Conservation (phyloP, 2,888 invertebrate genomes). For the Drosophila pseudotalamancana region DNA sequence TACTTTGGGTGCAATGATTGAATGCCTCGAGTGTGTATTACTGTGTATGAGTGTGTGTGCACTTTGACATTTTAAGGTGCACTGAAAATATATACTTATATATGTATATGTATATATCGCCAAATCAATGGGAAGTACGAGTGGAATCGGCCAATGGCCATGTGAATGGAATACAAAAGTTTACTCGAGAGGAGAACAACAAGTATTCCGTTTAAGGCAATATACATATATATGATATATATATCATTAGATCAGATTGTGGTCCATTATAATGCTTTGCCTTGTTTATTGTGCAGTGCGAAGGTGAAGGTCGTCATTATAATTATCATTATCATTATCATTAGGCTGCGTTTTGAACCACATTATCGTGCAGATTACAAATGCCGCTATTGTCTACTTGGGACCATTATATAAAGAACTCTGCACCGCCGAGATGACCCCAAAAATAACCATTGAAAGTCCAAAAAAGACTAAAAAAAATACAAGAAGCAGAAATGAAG, state of each 20-base stretch:
- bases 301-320: constrained; percentile 69
- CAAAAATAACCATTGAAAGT: constrained; percentile 37
- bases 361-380: constrained; percentile 35
- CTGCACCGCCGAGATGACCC: constrained; percentile 51
- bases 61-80: constrained; percentile 71
- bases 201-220: constrained; percentile 38
- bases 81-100: constrained; percentile 1
- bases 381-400: constrained; percentile 31
- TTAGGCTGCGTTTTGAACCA: constrained; percentile 54
- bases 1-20: constrained; percentile 72
- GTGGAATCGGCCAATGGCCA: constrained; percentile 59
- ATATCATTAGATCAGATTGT: constrained; percentile 35
- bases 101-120: constrained; percentile 5
- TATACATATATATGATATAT: constrained; percentile 13
- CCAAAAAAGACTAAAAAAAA: constrained; percentile 4
- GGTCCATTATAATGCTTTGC: constrained; percentile 31
- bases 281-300: constrained; percentile 65
- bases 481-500: constrained; percentile 4
- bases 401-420: constrained; percentile 43
- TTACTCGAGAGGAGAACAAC: constrained; percentile 12
- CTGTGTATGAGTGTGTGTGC: constrained; percentile 41
- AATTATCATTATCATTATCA: constrained; percentile 51
- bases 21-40: constrained; percentile 48
- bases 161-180: constrained; percentile 73
- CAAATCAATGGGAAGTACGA: constrained; percentile 25